Conservation (phyloP, 2,797 vertebrate species). For the Diplodus puntazzo region DNA sequence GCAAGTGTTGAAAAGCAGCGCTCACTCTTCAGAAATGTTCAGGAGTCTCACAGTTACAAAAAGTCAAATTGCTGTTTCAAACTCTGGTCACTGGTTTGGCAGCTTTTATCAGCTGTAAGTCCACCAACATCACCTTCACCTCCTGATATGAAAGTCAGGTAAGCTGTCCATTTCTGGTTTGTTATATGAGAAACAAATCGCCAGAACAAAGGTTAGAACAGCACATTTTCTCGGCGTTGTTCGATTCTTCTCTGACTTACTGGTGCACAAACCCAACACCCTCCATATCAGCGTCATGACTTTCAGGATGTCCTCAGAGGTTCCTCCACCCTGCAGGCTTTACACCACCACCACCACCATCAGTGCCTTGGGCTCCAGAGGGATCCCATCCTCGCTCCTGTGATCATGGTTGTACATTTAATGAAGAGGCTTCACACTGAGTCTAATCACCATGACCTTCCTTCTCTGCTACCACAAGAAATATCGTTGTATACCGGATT, state of each 20-base stretch:
- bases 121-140: too few species aligned
- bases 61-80: too few species aligned
- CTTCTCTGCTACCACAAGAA: neutral
- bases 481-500: neutral
- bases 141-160: too few species aligned
- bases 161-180: too few species aligned
- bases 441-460: neutral
- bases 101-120: too few species aligned
- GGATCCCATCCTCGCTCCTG: neutral
- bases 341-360: neutral
- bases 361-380: neutral
- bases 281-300: neutral
- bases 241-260: neutral
- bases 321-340: conserved; percentile 24
- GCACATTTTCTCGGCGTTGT: neutral
- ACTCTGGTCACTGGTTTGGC: too few species aligned
- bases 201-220: too few species aligned
- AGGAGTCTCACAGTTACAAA: too few species aligned
- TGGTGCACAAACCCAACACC: neutral
- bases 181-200: too few species aligned
- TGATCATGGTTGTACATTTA: neutral
- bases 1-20: too few species aligned
- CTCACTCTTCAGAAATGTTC: too few species aligned
- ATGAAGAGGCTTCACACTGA: neutral
- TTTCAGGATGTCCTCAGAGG: conserved; percentile 14